These are phyloP conservation scores for Fratercula arctica DNA, from an alignment of 2,797 vertebrate genomes.

Conservation along the genomic window DNA sequence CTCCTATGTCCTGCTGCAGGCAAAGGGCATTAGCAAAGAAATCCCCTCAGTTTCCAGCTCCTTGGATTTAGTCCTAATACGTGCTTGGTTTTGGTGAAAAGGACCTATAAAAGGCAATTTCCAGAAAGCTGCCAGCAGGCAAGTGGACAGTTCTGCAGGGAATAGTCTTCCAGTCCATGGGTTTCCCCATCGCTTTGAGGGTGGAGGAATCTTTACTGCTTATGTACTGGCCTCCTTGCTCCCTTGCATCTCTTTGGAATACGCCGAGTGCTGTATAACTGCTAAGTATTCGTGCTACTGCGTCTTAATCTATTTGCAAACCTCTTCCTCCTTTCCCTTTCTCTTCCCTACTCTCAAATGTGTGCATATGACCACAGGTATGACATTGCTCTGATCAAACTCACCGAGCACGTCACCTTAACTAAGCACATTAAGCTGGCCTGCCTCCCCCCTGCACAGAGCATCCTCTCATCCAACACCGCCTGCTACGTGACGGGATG, in stretches of 20 bases:
- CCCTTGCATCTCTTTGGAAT: neutral
- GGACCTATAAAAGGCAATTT: neutral
- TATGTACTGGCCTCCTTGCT: neutral
- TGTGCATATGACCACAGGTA: constrained; percentile 39
- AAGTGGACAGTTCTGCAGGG: neutral
- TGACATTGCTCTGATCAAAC: constrained; percentile 87
- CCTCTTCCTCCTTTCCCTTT: neutral
- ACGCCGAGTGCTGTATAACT: neutral
- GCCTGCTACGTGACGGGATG: constrained; percentile 86
- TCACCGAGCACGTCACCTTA: constrained; percentile 69
- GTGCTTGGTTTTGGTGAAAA: neutral
- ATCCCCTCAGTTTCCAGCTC: neutral
- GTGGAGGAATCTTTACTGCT: neutral
- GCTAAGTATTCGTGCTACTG: neutral
- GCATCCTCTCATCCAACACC: constrained; percentile 65
- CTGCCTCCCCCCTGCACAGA: constrained; percentile 77
- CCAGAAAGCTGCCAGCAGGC: neutral
- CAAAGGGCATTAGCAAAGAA: neutral
- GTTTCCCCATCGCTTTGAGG: neutral
- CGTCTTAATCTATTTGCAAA: neutral
- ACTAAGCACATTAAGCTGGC: constrained; percentile 74
- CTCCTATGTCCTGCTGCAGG: neutral
- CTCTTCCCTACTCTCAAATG: neutral
- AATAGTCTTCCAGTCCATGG: neutral
- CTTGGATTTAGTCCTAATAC: neutral